A percentile compares a stretch with the other conserved stretches of the same genome.
These are phyloP conservation scores for Pachypsylla venusta DNA, from an alignment of 1,140 invertebrate species.

Conservation along the genomic window DNA sequence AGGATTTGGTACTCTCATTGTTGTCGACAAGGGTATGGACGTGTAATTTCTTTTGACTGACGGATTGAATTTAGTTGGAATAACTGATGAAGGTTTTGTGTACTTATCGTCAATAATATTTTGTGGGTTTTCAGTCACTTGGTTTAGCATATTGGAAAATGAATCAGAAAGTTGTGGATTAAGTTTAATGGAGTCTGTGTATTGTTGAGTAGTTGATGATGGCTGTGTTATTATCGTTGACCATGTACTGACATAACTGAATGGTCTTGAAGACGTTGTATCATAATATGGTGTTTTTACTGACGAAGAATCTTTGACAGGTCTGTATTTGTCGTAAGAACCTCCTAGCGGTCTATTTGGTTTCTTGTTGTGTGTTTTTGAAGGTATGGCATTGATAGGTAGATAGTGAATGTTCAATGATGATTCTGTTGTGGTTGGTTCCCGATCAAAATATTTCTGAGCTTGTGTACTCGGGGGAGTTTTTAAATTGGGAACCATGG, in stretches of 20 bases:
- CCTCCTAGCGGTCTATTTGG: not conserved
- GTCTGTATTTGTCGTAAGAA: not conserved
- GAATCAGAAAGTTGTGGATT: slow-evolving; percentile 22
- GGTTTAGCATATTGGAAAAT: slow-evolving; percentile 22
- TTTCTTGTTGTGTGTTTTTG: slow-evolving; percentile 1
- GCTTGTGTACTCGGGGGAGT: not conserved
- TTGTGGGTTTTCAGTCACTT: slow-evolving; percentile 20
- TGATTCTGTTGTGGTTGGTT: not conserved
- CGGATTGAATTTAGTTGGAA: not conserved
- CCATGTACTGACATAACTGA: slow-evolving; percentile 5
- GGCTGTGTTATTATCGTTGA: not conserved
- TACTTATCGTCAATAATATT: not conserved
- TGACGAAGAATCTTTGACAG: not conserved
- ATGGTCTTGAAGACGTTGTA: not conserved
- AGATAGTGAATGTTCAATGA: slow-evolving; percentile 7
- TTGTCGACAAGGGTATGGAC: not conserved
- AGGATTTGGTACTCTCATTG: slow-evolving; percentile 7
- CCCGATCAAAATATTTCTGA: not conserved
- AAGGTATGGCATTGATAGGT: slow-evolving; percentile 5
- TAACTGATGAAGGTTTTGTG: not conserved
- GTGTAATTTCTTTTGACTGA: slow-evolving; percentile 1
- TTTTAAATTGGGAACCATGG: not conserved
- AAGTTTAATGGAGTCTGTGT: not conserved
- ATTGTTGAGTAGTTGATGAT: not conserved
- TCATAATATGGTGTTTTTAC: not conserved